Evolutionary conservation across 2,888 invertebrate genomes (phyloP).

Genomic region (Perdita meconis): DNA sequence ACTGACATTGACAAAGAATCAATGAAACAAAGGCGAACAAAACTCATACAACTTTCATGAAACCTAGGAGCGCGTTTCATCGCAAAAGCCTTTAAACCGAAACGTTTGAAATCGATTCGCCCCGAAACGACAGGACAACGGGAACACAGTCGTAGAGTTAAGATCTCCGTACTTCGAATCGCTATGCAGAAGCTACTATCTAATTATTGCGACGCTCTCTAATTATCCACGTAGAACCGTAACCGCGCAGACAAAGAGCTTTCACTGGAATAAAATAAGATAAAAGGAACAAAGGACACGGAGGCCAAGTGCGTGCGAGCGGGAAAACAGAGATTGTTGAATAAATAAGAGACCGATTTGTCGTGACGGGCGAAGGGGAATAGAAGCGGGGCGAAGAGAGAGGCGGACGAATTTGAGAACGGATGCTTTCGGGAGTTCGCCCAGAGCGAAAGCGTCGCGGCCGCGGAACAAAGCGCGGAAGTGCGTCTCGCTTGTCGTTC

Average conservation of each 20-base stretch:
- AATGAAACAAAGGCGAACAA: too few species aligned
- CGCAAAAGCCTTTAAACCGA: too few species aligned
- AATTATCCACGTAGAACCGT: not conserved
- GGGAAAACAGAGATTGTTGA: slow-evolving; percentile 9
- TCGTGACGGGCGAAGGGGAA: not conserved
- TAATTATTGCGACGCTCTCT: too few species aligned
- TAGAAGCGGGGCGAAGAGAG: too few species aligned
- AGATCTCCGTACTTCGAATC: too few species aligned
- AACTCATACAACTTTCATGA: too few species aligned
- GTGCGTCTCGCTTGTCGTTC: slow-evolving; percentile 39
- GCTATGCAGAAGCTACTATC: too few species aligned
- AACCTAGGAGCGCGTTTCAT: too few species aligned
- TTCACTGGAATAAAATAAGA: not conserved
- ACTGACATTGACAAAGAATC: too few species aligned
- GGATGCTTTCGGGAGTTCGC: slow-evolving; percentile 42
- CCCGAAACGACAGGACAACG: too few species aligned
- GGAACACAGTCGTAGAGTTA: too few species aligned
- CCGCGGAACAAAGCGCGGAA: slow-evolving; percentile 49
- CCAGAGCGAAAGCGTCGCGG: slow-evolving; percentile 36
- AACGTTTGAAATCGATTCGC: too few species aligned
- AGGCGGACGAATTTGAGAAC: slow-evolving; percentile 16
- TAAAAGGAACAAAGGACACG: not conserved
- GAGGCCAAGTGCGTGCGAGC: not conserved
- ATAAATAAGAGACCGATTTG: slow-evolving; percentile 16
- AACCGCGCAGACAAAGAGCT: not conserved